Evolutionary conservation across 2,888 invertebrate species (phyloP), one percentile per base, ranked within the genome.

Genomic region (Leucania comma): DNA sequence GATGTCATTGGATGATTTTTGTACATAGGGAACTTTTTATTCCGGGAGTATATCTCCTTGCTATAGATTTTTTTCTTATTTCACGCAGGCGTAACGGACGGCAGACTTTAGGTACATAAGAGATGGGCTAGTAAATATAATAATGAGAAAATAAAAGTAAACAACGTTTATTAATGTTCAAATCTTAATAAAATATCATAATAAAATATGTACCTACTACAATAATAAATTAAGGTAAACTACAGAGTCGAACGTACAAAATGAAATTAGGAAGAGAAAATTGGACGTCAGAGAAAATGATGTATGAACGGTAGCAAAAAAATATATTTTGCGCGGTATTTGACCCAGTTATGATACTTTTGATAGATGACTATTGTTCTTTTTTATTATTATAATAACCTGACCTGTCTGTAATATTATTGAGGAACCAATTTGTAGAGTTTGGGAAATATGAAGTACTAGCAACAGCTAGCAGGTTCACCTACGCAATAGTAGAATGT

Each of bases 221-320:
- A 66, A 66, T 64, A 74, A 73, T 68, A 69, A 75, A 59, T 73
- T 68, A 80, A 84, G 86, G 84, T 67, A 46, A 74, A 71, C 76
- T 81, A 87, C 86, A 88, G 87, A 88, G 87, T 87, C 58, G 75
- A 81, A 76, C 59, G 70, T 50, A 61, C 68, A 70, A 85, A 83
- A 89, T 85, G 84, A 89, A 89, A 90, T 91, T 90, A 91, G 86
- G 88, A 86, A 86, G 84, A 87, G 87, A 91, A 93, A 92, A 93
- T 92, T 92, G 90, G 86, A 90, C 90, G 94, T 94, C 94, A 93
- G 83, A 86, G 74, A 89, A 61, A 92, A 91, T 94, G 94, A 94
- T 94, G 90, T 93, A 94, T 93, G 93, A 89, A 87, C 83, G 75
- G 82, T 81, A 81, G 84, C 84, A 90, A 90, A 91, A 29, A 90